Evolutionary conservation across 2,797 vertebrate genomes (phyloP).

Genomic region (Picus viridis): DNA sequence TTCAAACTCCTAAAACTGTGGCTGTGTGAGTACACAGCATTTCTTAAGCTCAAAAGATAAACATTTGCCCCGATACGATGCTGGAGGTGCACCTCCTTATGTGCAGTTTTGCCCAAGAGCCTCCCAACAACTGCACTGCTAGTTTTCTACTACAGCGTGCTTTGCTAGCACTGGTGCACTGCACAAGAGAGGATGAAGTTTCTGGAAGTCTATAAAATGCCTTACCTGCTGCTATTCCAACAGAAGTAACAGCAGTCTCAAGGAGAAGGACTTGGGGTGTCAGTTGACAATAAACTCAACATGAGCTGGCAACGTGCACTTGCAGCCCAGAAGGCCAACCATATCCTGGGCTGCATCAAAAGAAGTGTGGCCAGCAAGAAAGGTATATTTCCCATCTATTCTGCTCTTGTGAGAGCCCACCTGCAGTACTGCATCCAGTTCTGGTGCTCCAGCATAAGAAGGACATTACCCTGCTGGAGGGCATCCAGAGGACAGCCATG

Average conservation of each 20-base stretch:
- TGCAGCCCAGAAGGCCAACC: too few species aligned
- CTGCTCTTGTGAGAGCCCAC: too few species aligned
- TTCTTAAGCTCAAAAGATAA: not conserved
- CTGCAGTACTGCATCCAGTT: too few species aligned
- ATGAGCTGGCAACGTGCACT: too few species aligned
- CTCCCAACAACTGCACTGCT: not conserved
- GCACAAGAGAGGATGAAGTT: not conserved
- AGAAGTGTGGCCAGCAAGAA: too few species aligned
- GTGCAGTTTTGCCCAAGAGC: not conserved
- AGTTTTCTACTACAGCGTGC: not conserved
- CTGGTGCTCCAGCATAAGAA: too few species aligned
- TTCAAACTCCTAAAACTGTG: not conserved
- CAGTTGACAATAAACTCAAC: too few species aligned
- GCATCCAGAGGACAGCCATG: too few species aligned
- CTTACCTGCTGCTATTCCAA: conserved; percentile 5
- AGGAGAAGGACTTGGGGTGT: too few species aligned
- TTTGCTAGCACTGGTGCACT: not conserved
- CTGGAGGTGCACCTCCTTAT: not conserved
- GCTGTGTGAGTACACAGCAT: not conserved
- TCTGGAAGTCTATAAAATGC: not conserved
- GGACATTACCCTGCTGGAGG: too few species aligned
- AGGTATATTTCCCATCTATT: too few species aligned
- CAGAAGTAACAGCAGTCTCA: not conserved
- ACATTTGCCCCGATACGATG: not conserved
- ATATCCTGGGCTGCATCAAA: too few species aligned